Percentiles rank a stretch among this genome's conserved stretches.
Evolutionary conservation across 2,797 vertebrate species (phyloP).

Genomic region (Clarias platycephalus): DNA sequence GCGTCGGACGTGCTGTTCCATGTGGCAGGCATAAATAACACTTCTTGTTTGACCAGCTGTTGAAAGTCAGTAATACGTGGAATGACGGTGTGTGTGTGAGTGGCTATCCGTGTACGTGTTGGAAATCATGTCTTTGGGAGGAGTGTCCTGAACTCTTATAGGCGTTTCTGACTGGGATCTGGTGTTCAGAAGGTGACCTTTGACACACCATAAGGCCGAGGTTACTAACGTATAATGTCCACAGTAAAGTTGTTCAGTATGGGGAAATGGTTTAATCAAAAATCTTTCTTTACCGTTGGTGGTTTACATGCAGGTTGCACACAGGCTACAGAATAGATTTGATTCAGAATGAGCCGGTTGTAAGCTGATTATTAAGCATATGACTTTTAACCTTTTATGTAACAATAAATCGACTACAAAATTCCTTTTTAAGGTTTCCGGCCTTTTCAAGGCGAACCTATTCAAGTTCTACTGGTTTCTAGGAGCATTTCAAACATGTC

Average conservation of each 20-base stretch:
- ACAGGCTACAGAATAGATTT: background rate
- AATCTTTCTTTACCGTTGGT: background rate
- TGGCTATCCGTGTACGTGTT: background rate
- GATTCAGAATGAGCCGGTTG: background rate
- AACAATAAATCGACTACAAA: background rate
- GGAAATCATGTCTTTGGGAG: background rate
- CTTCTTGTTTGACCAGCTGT: slow-evolving; percentile 68
- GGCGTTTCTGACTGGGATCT: background rate
- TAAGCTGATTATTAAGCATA: background rate
- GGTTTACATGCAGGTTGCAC: background rate
- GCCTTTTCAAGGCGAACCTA: background rate
- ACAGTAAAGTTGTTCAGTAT: background rate
- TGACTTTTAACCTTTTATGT: background rate
- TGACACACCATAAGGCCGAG: no score
- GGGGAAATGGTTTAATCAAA: background rate
- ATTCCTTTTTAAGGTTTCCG: background rate
- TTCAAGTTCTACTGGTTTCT: slow-evolving; percentile 3
- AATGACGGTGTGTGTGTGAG: slow-evolving; percentile 6
- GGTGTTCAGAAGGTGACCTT: background rate
- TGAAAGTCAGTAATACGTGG: slow-evolving; percentile 51
- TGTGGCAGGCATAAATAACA: slow-evolving; percentile 44
- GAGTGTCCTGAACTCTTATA: background rate
- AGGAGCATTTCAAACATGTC: background rate
- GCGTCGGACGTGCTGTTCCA: slow-evolving; percentile 58
- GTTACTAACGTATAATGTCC: background rate